These are phyloP conservation scores for Drosophila nigricruria DNA, from an alignment of 2,888 invertebrate species.

Conservation along the genomic window DNA sequence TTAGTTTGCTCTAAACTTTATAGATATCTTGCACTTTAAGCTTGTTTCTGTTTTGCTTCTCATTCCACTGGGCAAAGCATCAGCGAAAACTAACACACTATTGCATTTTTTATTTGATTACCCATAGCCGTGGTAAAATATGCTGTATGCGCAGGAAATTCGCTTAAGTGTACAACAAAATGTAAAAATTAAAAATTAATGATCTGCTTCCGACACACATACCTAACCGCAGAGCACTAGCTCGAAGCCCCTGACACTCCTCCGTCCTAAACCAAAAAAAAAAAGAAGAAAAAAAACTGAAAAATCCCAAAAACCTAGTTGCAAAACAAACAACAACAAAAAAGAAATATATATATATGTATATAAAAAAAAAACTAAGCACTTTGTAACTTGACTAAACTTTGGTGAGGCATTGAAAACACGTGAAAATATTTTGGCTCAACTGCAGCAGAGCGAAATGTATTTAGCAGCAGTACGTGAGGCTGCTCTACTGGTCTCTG, in stretches of 20 bases:
- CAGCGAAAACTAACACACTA: conserved; percentile 42
- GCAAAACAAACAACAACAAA: not conserved
- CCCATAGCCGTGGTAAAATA: conserved; percentile 42
- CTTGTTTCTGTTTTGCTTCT: conserved; percentile 8
- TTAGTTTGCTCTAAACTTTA: not conserved
- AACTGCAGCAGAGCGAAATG: conserved; percentile 73
- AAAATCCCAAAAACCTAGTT: conserved; percentile 39
- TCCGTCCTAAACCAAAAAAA: conserved; percentile 1
- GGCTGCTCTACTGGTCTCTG: conserved; percentile 31
- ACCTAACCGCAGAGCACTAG: conserved; percentile 42
- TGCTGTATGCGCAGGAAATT: conserved; percentile 52
- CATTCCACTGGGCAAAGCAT: conserved; percentile 12
- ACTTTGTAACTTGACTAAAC: conserved; percentile 38
- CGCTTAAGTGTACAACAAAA: conserved; percentile 71
- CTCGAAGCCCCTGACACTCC: conserved; percentile 10
- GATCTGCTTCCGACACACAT: conserved; percentile 52
- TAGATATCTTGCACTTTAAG: not conserved
- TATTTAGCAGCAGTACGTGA: conserved; percentile 73
- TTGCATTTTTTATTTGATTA: conserved; percentile 69
- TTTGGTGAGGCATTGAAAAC: conserved; percentile 46
- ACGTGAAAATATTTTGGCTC: conserved; percentile 77
- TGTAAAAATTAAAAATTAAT: conserved; percentile 80
- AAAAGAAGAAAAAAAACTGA: not conserved
- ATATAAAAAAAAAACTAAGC: conserved; percentile 36
- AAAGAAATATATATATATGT: not conserved